Evolutionary conservation across 2,113 vertebrate species (phyloP).

Genomic region (Mesoclemmys tuberculata): DNA sequence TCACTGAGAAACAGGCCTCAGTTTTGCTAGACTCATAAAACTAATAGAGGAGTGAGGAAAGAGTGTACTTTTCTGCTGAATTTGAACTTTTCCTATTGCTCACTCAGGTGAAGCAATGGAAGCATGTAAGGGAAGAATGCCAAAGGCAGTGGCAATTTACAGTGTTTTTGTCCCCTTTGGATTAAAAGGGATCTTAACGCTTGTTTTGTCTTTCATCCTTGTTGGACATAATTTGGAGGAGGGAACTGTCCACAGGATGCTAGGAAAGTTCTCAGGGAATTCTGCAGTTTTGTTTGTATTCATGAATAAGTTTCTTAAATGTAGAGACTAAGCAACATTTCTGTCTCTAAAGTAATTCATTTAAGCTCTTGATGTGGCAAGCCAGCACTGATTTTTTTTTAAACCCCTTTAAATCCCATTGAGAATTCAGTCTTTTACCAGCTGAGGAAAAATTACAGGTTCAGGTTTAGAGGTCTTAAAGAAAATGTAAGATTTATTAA

Average conservation of each 20-base stretch:
- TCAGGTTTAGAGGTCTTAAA: not conserved
- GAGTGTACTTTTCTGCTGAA: constrained; percentile 53
- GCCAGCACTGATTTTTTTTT: not conserved
- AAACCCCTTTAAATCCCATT: not conserved
- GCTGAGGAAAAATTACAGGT: constrained; percentile 5
- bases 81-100: constrained; percentile 46
- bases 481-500: too few species aligned
- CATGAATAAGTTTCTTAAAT: constrained; percentile 28
- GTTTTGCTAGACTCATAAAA: constrained; percentile 43
- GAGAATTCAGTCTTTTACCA: constrained; percentile 25
- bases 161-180: constrained; percentile 39
- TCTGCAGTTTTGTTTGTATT: not conserved
- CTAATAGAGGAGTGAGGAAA: constrained; percentile 40
- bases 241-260: constrained; percentile 19
- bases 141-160: constrained; percentile 33
- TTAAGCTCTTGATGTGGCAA: constrained; percentile 27
- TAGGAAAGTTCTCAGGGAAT: constrained; percentile 36
- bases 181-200: constrained; percentile 44
- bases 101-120: constrained; percentile 33
- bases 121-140: not conserved
- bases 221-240: constrained; percentile 28
- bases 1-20: constrained; percentile 38
- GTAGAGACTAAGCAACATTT: constrained; percentile 20
- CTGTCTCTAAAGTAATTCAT: constrained; percentile 44
- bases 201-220: constrained; percentile 44